Conservation (phyloP, 2,888 invertebrate species). For the Napeogenes sylphis region DNA sequence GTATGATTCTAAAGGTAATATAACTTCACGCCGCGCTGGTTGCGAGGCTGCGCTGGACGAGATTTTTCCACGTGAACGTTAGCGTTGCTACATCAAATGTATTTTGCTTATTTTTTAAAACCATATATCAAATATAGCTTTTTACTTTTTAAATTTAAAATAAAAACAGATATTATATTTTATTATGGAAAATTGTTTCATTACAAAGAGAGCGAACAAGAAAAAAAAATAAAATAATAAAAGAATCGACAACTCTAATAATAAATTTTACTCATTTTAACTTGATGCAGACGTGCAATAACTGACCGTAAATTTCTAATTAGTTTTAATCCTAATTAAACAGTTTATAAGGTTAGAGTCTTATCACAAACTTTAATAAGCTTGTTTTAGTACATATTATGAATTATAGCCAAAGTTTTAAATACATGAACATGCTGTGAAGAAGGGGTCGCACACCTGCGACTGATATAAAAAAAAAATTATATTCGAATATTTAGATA, state of each 20-base stretch:
- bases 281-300: constrained; percentile 28
- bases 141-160: too few species aligned
- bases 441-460: constrained; percentile 8
- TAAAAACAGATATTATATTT: too few species aligned
- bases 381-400: constrained; percentile 20
- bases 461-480: background rate
- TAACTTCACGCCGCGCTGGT: too few species aligned
- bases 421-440: constrained; percentile 10
- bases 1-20: too few species aligned
- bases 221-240: background rate
- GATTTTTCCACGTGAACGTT: background rate
- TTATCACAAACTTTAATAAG: constrained; percentile 28
- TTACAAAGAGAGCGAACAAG: too few species aligned
- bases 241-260: background rate
- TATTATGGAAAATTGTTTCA: too few species aligned
- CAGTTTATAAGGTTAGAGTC: constrained; percentile 25
- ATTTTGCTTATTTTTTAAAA: background rate
- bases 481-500: too few species aligned
- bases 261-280: constrained; percentile 22
- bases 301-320: constrained; percentile 24
- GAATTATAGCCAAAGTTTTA: constrained; percentile 22
- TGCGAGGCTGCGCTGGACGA: background rate
- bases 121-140: background rate
- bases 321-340: constrained; percentile 30
- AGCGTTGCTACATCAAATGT: background rate